These are phyloP conservation scores for Ostrea edulis DNA, from an alignment of 1,140 invertebrate genomes.

Conservation along the genomic window DNA sequence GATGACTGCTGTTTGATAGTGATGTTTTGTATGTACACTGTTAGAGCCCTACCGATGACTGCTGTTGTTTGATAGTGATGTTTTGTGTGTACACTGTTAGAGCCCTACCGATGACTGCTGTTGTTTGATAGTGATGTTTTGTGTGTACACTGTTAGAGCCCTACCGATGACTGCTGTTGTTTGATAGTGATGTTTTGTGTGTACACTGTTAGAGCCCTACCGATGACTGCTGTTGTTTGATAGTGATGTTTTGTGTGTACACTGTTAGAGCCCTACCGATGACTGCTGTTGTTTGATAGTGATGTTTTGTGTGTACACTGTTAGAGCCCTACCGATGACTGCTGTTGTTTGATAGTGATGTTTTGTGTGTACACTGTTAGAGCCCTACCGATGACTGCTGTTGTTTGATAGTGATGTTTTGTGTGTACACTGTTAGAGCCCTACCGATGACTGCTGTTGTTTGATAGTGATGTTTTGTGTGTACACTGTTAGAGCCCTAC, in stretches of 20 bases:
- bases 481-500: neutral
- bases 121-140: too few species aligned
- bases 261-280: neutral
- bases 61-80: too few species aligned
- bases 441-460: neutral
- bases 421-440: neutral
- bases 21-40: too few species aligned
- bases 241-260: too few species aligned
- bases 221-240: neutral
- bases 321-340: neutral
- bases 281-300: too few species aligned
- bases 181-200: too few species aligned
- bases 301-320: too few species aligned
- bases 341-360: too few species aligned
- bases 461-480: too few species aligned
- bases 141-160: neutral
- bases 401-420: too few species aligned
- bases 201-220: neutral
- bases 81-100: neutral
- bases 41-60: neutral
- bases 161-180: neutral
- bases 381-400: neutral
- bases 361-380: neutral
- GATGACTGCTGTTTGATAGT: neutral
- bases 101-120: neutral